A percentile compares a stretch with the other conserved stretches of the same genome.
Evolutionary conservation across 2,797 vertebrate genomes (phyloP).

Genomic region (Myripristis murdjan): DNA sequence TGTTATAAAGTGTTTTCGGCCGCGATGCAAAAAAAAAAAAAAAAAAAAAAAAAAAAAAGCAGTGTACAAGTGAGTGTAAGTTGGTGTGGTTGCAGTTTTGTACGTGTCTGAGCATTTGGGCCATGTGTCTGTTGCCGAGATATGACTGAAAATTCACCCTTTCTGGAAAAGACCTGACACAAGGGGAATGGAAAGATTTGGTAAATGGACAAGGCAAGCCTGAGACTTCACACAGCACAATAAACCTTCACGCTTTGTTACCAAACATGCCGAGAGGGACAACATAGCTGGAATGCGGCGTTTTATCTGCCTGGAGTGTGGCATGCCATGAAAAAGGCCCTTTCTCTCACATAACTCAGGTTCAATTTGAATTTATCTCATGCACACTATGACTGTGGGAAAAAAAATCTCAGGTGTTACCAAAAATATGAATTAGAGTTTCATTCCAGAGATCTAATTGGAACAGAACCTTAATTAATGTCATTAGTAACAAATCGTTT

Average conservation of each 20-base stretch:
- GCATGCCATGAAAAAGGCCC: constrained; percentile 30
- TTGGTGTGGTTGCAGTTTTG: constrained; percentile 1
- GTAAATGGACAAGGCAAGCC: not conserved
- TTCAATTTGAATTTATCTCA: not conserved
- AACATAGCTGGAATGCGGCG: not conserved
- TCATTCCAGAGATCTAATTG: no score
- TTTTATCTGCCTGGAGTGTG: constrained; percentile 25
- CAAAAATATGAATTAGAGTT: no score
- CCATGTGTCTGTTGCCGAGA: constrained; percentile 10
- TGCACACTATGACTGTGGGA: no score
- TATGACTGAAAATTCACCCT: constrained; percentile 42
- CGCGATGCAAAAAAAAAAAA: constrained; percentile 7
- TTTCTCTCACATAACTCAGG: constrained; percentile 8
- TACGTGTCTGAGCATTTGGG: not conserved
- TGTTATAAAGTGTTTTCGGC: constrained; percentile 36
- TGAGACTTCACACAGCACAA: constrained; percentile 33
- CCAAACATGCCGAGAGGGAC: constrained; percentile 37
- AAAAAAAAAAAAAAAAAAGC: constrained; percentile 44
- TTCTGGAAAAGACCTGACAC: constrained; percentile 47
- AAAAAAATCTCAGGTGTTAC: no score
- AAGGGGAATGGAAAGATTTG: constrained; percentile 25
- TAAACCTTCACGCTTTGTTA: constrained; percentile 55
- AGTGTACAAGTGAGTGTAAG: not conserved
- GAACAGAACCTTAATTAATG: no score
- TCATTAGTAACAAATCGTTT: no score